Evolutionary conservation across 2,888 invertebrate species (phyloP), one percentile per base, ranked within the genome.

Genomic region (Halocaridina rubra): DNA sequence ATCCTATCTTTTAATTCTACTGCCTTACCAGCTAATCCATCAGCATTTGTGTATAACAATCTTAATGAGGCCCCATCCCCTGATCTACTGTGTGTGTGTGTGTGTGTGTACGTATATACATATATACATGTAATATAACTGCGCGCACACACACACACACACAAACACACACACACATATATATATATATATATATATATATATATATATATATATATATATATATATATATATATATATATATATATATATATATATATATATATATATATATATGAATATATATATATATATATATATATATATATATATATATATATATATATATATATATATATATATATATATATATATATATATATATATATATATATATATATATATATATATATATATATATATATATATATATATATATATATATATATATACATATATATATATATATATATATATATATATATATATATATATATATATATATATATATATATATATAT

Each of bases 131-230:
- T 4, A 24, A 4, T 27, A 16, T 8, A 19, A 67, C 67, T 29
- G 30, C 30, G 32, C 69, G n/a, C 69, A 69, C 69, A 69, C 69
- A 69, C 69, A 69, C 69, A n/a, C n/a, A n/a, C n/a, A n/a, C n/a
- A n/a, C n/a, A n/a, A n/a, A n/a, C n/a, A n/a, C n/a, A n/a, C n/a
- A 69, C 29, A 69, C 29, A 69, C 29, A 69, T n/a, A 69, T n/a
- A 69, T 16, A 69, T 16, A 69, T 16, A 69, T 16, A 69, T 16
- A 69, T 16, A 69, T 16, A 69, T 16, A 69, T 16, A 69, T 16
- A 69, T 16, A 69, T 16, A 69, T 16, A 30, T 16, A 69, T 16
- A 69, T 16, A 69, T 27, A 69, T 27, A 69, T 27, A 69, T 27
- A 69, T 27, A 69, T 27, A 69, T 27, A 69, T 27, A 69, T n/a